phyloP scores from a whole-genome alignment of 2,113 vertebrate genomes.

The Grantiella picta region DNA sequence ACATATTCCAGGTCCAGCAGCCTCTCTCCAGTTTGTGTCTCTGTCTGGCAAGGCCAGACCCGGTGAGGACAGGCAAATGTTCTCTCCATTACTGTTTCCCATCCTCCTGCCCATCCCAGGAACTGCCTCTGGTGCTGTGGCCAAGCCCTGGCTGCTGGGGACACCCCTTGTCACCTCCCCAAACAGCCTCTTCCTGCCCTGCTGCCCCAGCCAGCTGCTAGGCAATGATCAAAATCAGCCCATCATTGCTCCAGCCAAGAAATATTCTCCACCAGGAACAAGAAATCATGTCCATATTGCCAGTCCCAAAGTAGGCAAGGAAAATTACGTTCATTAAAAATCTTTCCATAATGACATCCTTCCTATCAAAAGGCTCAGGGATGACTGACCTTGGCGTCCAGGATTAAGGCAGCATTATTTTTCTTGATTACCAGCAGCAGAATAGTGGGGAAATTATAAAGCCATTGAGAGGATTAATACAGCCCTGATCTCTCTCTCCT shows the following conservation, averaged over 20 bases:
- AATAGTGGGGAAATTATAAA: slow-evolving; percentile 76
- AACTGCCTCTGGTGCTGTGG: not conserved
- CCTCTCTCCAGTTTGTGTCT: not conserved
- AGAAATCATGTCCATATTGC: not conserved
- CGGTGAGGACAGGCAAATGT: accelerated
- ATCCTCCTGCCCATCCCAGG: not conserved
- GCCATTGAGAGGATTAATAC: slow-evolving; percentile 79
- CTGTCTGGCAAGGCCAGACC: not conserved
- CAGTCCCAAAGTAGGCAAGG: not conserved
- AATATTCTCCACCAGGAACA: not conserved
- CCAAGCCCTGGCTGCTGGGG: not conserved
- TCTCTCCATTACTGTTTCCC: not conserved
- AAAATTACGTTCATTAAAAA: slow-evolving; percentile 39
- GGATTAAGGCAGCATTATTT: slow-evolving; percentile 72
- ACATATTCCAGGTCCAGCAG: accelerated
- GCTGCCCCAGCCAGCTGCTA: not conserved
- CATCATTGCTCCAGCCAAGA: slow-evolving; percentile 16
- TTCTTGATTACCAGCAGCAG: slow-evolving; percentile 73
- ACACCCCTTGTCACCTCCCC: not conserved
- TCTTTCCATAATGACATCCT: slow-evolving; percentile 43
- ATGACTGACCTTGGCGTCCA: slow-evolving; percentile 67
- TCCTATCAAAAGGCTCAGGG: slow-evolving; percentile 48
- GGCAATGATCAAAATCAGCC: not conserved
- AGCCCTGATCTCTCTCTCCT: slow-evolving; percentile 72
- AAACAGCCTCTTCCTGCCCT: not conserved